A percentile compares a stretch with the other conserved stretches of the same genome.
These are phyloP conservation scores for Apamea sordens DNA, from an alignment of 2,888 invertebrate genomes.

Conservation along the genomic window DNA sequence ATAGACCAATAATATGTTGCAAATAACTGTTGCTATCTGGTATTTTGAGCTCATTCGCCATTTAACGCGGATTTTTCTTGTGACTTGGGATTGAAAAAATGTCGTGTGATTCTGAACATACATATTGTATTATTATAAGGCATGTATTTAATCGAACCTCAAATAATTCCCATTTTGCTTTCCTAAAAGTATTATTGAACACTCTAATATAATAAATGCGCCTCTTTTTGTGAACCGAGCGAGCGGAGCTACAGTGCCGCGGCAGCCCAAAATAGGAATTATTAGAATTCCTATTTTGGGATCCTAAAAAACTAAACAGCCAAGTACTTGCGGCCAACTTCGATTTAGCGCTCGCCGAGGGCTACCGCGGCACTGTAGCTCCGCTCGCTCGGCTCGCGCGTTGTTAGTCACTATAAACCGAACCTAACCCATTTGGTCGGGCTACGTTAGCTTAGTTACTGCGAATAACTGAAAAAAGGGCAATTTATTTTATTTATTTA, in stretches of 20 bases:
- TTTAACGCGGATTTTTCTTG: background rate
- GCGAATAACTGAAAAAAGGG: background rate
- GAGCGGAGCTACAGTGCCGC: too few species aligned
- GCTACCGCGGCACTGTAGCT: too few species aligned
- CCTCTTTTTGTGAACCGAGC: background rate
- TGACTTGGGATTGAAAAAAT: background rate
- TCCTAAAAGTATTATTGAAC: background rate
- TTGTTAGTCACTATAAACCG: background rate
- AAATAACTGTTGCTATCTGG: slow-evolving; percentile 51
- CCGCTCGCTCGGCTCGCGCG: too few species aligned
- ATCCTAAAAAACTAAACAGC: background rate
- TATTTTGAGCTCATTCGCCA: slow-evolving; percentile 19
- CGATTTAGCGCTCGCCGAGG: background rate
- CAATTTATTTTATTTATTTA: too few species aligned
- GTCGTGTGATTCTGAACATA: too few species aligned
- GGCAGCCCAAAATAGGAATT: too few species aligned
- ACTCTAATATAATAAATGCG: background rate
- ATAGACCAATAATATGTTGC: slow-evolving; percentile 50
- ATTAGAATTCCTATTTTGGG: background rate
- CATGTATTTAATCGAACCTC: background rate
- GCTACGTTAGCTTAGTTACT: background rate
- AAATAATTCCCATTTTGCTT: background rate
- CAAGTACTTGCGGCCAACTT: background rate
- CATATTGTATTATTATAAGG: too few species aligned
- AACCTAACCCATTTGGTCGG: background rate